Evolutionary conservation across 2,113 vertebrate genomes (phyloP), one percentile per base, ranked within the genome.

Genomic region (Sander vitreus): DNA sequence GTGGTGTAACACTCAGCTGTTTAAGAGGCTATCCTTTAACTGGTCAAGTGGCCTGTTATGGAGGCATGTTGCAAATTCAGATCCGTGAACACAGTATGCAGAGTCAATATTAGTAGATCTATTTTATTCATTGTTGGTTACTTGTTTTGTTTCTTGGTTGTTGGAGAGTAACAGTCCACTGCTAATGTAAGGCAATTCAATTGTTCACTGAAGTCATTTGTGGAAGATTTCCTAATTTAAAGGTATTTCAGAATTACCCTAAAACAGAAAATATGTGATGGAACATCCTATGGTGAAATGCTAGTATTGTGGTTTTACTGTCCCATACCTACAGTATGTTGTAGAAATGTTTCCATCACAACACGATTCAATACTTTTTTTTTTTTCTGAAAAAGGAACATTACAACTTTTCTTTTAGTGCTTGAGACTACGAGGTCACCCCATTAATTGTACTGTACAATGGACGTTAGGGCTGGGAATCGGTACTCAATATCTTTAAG

Each of bases 1-100:
- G 85, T 75, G 82, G 82, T 74, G 89, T 21, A 64, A 89, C 59
- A 89, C 86, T 92, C 82, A 74, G 83, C 83, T 79, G 83, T 88
- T 86, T 76, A 88, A 93, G 93, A 89, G 89, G 78, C 89, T 72
- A 80, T 91, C 92, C 92, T 89, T 81, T 27, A 83, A 80, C 78
- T 73, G 78, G 86, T 87, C 77, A 84, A 90, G 89, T 70, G 76
- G 79, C 62, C 68, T 84, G 80, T 88, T 85, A 86, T 55, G 47
- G 83, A 88, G 79, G 74, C 87, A 65, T 73, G 78, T 3, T 48
- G 76, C 71, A 50, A 83, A 80, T 77, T 86, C 74, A 81, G 68
- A 45, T 23, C 23, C 36, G 15, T 59, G 23, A 50, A 55, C 65
- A n/a, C 71, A 30, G 27, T 10, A 39, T 21, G 43, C 25, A 60